Percentiles rank a stretch among this genome's conserved stretches.
phyloP scores from a whole-genome alignment of 2,888 invertebrate genomes.

The Ganaspis brasiliensis region DNA sequence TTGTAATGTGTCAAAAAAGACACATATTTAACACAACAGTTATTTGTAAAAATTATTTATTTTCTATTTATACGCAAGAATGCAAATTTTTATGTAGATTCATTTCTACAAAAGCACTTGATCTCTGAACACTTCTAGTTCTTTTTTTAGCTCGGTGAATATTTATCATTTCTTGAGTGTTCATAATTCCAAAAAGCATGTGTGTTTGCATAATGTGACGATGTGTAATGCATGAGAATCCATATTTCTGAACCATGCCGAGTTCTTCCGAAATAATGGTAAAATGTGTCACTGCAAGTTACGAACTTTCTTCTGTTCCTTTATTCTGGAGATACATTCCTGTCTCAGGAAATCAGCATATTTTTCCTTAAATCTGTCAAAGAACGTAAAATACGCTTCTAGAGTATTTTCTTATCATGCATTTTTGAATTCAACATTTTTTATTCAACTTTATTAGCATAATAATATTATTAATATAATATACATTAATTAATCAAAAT shows the following conservation, averaged over 20 bases:
- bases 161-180: conserved; percentile 1
- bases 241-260: conserved; percentile 10
- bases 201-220: conserved; percentile 19
- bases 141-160: neutral
- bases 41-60: too few species aligned
- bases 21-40: too few species aligned
- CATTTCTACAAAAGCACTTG: too few species aligned
- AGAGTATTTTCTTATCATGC: neutral
- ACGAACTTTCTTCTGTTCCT: conserved; percentile 26
- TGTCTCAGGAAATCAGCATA: conserved; percentile 13
- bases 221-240: conserved; percentile 38
- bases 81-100: too few species aligned
- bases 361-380: conserved; percentile 7
- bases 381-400: neutral
- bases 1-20: too few species aligned
- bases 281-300: conserved; percentile 23
- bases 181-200: conserved; percentile 36
- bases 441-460: too few species aligned
- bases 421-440: too few species aligned
- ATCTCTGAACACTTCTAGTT: neutral
- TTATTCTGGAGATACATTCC: conserved; percentile 6
- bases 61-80: too few species aligned
- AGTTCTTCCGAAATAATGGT: conserved; percentile 21
- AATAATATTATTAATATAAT: too few species aligned
- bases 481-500: too few species aligned